Evolutionary conservation across 2,888 invertebrate species (phyloP), one percentile per base, ranked within the genome.

Genomic region (Liodrosophila aerea): DNA sequence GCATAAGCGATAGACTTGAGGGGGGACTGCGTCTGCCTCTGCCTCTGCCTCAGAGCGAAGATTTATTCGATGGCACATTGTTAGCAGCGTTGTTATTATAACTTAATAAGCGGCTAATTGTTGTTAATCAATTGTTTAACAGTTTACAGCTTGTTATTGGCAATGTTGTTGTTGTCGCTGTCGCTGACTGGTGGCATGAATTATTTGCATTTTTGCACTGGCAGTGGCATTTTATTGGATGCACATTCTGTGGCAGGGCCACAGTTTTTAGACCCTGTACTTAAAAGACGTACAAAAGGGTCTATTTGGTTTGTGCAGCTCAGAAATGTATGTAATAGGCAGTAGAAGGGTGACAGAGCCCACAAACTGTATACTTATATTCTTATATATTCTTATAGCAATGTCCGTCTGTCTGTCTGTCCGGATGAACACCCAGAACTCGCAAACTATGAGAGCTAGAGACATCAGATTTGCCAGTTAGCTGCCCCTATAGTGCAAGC

Each of bases 81-180:
- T 76, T 77, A 49, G 27, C 40, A 56, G 56, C 60, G 51, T 58
- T 86, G 77, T 85, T 83, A 69, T 73, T 88, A 77, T 77, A 70
- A 73, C 82, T 86, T 81, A 86, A 80, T 81, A 87, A 84, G 76
- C 84, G 83, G 87, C 86, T 87, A 87, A 87, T 87, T 87, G 88
- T 76, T 87, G 87, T 87, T 87, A 88, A 87, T 88, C 88, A 87
- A 87, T 87, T 88, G 87, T 87, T 81, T 83, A 86, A 88, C 86
- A 87, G 76, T 88, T 85, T 84, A 74, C 76, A 85, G 68, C 78
- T 65, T 67, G 71, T 64, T 70, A 54, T 66, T 76, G 54, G 49
- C 68, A 36, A 36, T 60, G 49, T 46, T 60, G 64, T 43, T 62
- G 63, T 47, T 62, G 45, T 44, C 31, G 43, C 5, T 37, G 15